Evolutionary conservation across 2,888 invertebrate species (phyloP), one percentile per base, ranked within the genome.

Genomic region (Scaptomyza polygonia): DNA sequence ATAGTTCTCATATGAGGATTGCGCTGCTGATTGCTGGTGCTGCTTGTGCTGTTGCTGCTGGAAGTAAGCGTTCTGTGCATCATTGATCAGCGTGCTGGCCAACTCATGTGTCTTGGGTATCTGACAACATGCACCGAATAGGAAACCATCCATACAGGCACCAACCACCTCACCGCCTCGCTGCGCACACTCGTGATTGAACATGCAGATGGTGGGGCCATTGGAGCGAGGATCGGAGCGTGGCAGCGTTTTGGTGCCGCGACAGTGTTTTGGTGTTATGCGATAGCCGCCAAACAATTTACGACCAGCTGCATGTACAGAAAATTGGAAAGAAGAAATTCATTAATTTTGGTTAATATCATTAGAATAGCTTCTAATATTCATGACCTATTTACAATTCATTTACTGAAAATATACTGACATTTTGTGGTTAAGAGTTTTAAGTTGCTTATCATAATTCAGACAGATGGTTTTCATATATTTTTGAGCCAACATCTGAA

Each of bases 61-160:
- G 66, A 83, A 88, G 53, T 89, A 88, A 4, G 86, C 77, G 54
- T 86, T 88, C 67, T 89, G 88, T 0, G 90, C 88, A 61, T 89
- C 89, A 70, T 88, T 86, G 62, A 91, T 89, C 58, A 91, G 72
- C 14, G 92, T 81, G 90, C 91, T 90, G 62, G 90, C 89, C 56
- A 89, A 66, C 43, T 91, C 90, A 44, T 92, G 92, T 21, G 92
- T 93, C 86, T 92, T 92, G 74, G 94, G 94, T 27, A 97, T 93
- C 86, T 96, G 95, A 88, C 97, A 98, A 91, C 97, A 98, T 0
- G 97, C 96, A 1, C 97, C 97, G 86, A 97, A 97, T 4, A 91
- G 78, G 51, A 91, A 91, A 53, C 97, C 97, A 86, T 97, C 97
- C 95, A 97, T 96, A 88, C 97, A 98, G 0, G 97, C 95, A 0